Evolutionary conservation across 2,113 vertebrate genomes (phyloP).

Genomic region (Brachyhypopomus gauderio): DNA sequence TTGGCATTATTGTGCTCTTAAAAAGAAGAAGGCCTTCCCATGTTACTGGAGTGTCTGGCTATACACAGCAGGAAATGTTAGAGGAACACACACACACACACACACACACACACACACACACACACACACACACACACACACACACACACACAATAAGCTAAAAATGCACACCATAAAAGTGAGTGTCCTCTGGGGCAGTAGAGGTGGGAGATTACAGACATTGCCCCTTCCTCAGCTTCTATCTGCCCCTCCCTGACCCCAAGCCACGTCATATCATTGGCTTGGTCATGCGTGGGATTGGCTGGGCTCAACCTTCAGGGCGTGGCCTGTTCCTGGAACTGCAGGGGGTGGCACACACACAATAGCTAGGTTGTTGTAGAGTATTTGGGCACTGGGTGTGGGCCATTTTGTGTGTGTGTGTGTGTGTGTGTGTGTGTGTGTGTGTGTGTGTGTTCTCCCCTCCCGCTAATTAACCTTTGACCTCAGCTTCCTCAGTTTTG

Average conservation of each 20-base stretch:
- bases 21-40: slow-evolving; percentile 15
- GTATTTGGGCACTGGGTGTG: neutral
- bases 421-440: slow-evolving; percentile 22
- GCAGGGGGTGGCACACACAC: slow-evolving; percentile 18
- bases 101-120: slow-evolving; percentile 19
- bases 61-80: neutral
- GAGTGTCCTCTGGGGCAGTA: slow-evolving; percentile 22
- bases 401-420: slow-evolving; percentile 7
- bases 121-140: slow-evolving; percentile 36
- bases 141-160: slow-evolving; percentile 5
- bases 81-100: slow-evolving; percentile 31
- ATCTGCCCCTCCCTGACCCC: neutral
- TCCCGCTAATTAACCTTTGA: slow-evolving; percentile 34
- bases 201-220: neutral
- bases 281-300: neutral
- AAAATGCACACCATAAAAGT: slow-evolving; percentile 30
- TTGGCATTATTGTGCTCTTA: slow-evolving; percentile 34
- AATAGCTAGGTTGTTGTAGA: slow-evolving; percentile 43
- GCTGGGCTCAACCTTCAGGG: neutral
- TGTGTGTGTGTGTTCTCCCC: slow-evolving; percentile 21
- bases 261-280: too few species aligned
- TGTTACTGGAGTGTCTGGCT: slow-evolving; percentile 16
- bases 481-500: slow-evolving; percentile 24
- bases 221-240: neutral
- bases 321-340: neutral